Conservation (phyloP, 2,888 invertebrate species). For the Dryobota labecula region DNA sequence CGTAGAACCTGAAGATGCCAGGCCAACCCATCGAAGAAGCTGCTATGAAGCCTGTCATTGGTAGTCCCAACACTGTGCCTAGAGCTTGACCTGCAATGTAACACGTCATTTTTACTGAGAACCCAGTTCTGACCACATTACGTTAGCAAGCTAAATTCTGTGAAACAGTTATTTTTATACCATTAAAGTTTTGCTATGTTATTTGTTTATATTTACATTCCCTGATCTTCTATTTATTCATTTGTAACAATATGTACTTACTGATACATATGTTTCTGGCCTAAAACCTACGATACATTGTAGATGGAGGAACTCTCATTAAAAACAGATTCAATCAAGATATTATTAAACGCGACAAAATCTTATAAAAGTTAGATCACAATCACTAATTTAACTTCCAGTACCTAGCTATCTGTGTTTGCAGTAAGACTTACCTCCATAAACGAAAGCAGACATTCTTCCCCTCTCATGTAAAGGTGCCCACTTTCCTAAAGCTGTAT, state of each 20-base stretch:
- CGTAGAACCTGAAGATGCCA: constrained; percentile 94
- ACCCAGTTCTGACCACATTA: background rate
- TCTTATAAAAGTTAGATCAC: no score
- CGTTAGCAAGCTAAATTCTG: background rate
- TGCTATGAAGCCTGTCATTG: constrained; percentile 93
- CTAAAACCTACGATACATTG: background rate
- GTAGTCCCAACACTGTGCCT: constrained; percentile 94
- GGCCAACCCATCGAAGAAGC: constrained; percentile 94
- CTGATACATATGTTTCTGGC: background rate
- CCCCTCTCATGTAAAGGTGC: constrained; percentile 92
- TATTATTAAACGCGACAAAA: background rate
- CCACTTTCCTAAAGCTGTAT: constrained; percentile 93
- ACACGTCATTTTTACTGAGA: background rate
- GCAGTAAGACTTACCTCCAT: constrained; percentile 71
- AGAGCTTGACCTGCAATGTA: constrained; percentile 85
- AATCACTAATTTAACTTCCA: no score
- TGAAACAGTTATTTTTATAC: background rate
- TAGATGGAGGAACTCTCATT: no score
- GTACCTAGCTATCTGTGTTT: background rate
- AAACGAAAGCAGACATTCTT: constrained; percentile 88
- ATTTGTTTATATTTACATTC: background rate
- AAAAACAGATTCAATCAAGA: background rate
- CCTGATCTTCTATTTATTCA: background rate
- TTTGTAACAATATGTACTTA: background rate
- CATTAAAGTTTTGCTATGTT: background rate